These are phyloP conservation scores for Morphnarchus princeps DNA, from an alignment of 2,113 vertebrate genomes.

Conservation along the genomic window DNA sequence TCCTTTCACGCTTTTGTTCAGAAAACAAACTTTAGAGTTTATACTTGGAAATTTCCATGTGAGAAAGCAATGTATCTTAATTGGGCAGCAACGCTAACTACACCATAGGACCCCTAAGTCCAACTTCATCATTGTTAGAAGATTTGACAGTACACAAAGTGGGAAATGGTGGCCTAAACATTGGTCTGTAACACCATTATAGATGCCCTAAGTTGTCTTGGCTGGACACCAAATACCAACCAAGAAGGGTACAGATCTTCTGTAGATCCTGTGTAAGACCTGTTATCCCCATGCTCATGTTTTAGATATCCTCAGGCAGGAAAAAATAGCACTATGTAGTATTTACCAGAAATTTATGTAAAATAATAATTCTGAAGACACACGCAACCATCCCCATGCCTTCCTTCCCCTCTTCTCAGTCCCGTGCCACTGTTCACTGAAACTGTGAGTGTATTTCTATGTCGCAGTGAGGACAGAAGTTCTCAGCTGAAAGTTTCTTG, in stretches of 20 bases:
- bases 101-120: background rate
- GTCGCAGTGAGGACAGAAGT: background rate
- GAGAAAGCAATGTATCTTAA: background rate
- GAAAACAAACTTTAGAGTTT: background rate
- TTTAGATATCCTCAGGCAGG: background rate
- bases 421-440: background rate
- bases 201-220: background rate
- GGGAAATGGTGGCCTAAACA: background rate
- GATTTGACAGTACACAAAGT: background rate
- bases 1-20: background rate
- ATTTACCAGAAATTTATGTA: background rate
- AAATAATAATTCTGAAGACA: background rate
- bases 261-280: background rate
- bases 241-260: background rate
- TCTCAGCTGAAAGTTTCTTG: background rate
- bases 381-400: rapidly evolving
- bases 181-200: background rate
- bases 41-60: background rate
- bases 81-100: background rate
- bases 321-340: background rate
- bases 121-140: background rate
- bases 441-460: background rate
- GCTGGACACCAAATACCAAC: background rate
- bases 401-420: background rate
- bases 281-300: rapidly evolving